These are phyloP conservation scores for cat (Felis catus) DNA, from an alignment of 2,113 vertebrate genomes.

Conservation along the genomic window F.catus_Fca126_mat1.0 CM031425.1:54933501-54934000, in stretches of 20 bases:
- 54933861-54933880: background rate
- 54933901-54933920: background rate
- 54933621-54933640: background rate
- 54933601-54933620: background rate
- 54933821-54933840: background rate
- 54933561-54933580: background rate
- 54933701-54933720: background rate
- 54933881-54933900: background rate
- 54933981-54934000: background rate
- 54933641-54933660: no score
- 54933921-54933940: background rate
- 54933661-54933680: fast-evolving
- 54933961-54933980: background rate
- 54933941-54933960: fast-evolving
- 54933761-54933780: background rate
- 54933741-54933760: fast-evolving
- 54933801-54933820: background rate
- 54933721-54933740: background rate
- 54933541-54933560: background rate
- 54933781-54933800: background rate
- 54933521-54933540: background rate
- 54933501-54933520: background rate
- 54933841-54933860: background rate
- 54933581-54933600: background rate
- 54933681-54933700: background rate